Base-by-base conservation (phyloP, 2,113 vertebrate species). In the Morone saxatilis region DNA sequence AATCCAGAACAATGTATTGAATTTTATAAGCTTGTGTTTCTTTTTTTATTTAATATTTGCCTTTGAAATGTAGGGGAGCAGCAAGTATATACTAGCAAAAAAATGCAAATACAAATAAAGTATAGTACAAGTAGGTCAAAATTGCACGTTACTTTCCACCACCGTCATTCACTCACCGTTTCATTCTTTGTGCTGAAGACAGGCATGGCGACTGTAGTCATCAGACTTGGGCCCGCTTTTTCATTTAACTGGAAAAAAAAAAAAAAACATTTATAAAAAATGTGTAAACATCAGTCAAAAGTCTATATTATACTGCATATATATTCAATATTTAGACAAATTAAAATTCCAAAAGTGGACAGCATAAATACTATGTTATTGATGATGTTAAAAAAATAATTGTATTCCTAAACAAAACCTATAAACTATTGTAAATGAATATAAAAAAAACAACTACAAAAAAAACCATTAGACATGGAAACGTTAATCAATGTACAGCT, bases 111-210 rank as follows among this genome's bases (percentile, higher is more conserved):
- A 16, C 41, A 51, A 31, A 7, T 47, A 36, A 63, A 51, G 48
- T 12, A 17, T 17, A 50, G 48, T 31, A 5, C 22, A 14, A 14
- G 2, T 11, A 11, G 0, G 6, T 53, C 16, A 57, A 17, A 43
- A 57, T 6, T 22, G 19, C 3, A 11, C n/a, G 47, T 25, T 69
- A 25, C 5, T 71, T 56, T n/a, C 19, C 7, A 40, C 7, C 50
- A 41, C 11, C 4, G 16, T 69, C 17, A 19, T 6, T 53, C 57
- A 66, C 91, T 87, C 95, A 99, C 98, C 60, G 98, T 99, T 94
- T 99, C 97, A 12, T 99, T 99, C 95, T 98, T 97, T 91, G 97
- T 99, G 96, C 98, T 99, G 89, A 99, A 99, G 57, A 99, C 98
- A 2, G 98, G 98, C 98, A 99, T 99, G 90, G 98, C 98, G 11